phyloP scores from a whole-genome alignment of 2,888 invertebrate genomes.

The Pseudococcus longispinus region DNA sequence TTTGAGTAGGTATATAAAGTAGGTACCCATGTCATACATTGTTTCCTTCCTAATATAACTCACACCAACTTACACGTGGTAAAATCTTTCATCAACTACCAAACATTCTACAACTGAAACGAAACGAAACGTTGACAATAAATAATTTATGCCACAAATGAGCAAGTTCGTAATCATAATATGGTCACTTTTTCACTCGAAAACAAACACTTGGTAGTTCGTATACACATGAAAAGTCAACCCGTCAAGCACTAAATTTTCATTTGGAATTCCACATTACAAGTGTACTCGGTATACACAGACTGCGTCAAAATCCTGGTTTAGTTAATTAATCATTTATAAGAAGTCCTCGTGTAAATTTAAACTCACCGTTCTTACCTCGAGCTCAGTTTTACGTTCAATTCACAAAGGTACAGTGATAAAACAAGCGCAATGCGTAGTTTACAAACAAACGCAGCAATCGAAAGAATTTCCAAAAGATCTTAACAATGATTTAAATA shows the following conservation, averaged over 20 bases:
- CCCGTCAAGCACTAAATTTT: background rate
- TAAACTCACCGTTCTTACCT: background rate
- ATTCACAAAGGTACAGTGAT: background rate
- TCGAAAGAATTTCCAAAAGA: background rate
- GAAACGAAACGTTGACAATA: background rate
- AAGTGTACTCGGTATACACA: background rate
- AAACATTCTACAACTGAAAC: background rate
- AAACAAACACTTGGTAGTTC: background rate
- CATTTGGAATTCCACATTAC: background rate
- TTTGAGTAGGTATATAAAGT: no score
- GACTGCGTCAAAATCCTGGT: constrained; percentile 10
- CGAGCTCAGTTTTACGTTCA: background rate
- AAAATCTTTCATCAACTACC: background rate
- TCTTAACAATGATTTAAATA: background rate
- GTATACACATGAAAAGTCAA: background rate
- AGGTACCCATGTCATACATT: no score
- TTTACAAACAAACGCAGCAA: background rate
- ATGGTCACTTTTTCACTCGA: background rate
- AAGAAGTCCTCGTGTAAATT: background rate
- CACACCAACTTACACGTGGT: background rate
- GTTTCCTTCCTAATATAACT: no score
- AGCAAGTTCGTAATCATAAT: background rate
- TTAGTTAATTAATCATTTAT: constrained; percentile 15
- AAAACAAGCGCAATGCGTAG: constrained; percentile 4
- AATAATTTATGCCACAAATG: background rate